Evolutionary conservation across 1,140 invertebrate genomes (phyloP).

Genomic region (Idris sp.): DNA sequence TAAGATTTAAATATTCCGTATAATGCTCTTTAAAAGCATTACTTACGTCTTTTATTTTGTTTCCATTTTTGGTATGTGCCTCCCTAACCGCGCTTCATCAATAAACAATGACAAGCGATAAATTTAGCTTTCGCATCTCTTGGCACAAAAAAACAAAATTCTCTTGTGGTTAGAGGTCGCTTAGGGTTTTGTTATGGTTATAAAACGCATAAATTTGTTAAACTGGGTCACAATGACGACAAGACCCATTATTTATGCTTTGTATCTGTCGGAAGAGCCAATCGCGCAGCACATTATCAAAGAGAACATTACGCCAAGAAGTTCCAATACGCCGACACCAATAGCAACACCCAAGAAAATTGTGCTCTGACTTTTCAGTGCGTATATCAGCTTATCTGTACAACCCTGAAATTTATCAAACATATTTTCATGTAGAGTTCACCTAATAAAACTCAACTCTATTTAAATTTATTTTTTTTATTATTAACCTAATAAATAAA

Average conservation of each 20-base stretch:
- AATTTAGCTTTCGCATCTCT: conserved; percentile 46
- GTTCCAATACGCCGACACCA: conserved; percentile 83
- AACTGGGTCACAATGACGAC: conserved; percentile 35
- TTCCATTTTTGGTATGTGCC: conserved; percentile 51
- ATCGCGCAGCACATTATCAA: conserved; percentile 88
- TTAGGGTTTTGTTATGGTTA: conserved; percentile 39
- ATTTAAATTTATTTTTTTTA: no score
- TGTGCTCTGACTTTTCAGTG: conserved; percentile 81
- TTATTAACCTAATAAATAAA: no score
- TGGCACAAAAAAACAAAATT: conserved; percentile 57
- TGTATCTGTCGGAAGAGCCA: conserved; percentile 82
- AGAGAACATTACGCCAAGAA: conserved; percentile 87
- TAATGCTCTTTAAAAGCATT: conserved; percentile 3
- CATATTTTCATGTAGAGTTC: no score
- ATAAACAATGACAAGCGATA: conserved; percentile 39
- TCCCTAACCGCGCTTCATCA: conserved; percentile 22
- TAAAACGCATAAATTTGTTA: conserved; percentile 36
- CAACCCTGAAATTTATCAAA: conserved; percentile 82
- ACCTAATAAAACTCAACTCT: no score
- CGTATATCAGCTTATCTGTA: conserved; percentile 82
- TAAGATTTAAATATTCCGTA: conserved; percentile 27
- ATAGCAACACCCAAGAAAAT: conserved; percentile 83
- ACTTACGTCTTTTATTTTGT: conserved; percentile 5
- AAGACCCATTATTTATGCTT: conserved; percentile 79
- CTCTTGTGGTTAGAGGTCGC: conserved; percentile 48